Base-by-base conservation (phyloP, 2,113 vertebrate genomes). In the Microtus pennsylvanicus region DNA sequence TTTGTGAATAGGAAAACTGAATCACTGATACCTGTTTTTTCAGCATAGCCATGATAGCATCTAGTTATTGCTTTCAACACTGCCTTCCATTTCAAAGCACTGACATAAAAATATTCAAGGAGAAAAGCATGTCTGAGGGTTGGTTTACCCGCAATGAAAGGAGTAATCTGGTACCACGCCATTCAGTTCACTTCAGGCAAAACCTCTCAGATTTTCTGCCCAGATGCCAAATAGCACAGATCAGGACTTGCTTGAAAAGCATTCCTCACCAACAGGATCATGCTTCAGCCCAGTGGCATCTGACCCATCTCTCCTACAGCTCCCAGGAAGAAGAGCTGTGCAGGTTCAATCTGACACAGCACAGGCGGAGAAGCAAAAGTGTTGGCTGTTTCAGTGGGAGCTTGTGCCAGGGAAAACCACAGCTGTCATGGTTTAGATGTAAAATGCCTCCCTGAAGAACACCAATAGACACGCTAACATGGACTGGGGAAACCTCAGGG, bases 1-100 rank as follows among this genome's bases (percentile, higher is more conserved):
- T 77, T 89, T 97, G 77, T 28, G 90, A 91, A 95, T 89, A 91
- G 26, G 72, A 77, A 45, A 97, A 94, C 74, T 93, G 0, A 76
- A 89, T 88, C 55, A 47, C 0, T 35, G 11, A 17, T 33, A 92
- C 0, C 28, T 91, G 2, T 83, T 58, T 81, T 65, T 92, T 72
- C 3, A 0, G 50, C 19, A 61, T 67, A 83, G 65, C 12, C n/a
- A 65, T 0, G 1, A 35, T 38, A 42, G 9, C 47, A 33, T 50
- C 55, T 89, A 92, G 61, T 78, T 63, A n/a, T 8, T 35, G 76
- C 74, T 85, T 90, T 96, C 58, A 45, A 58, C n/a, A 70, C 87
- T 30, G 35, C 30, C 52, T 80, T 93, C 30, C 67, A 22, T 74
- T 96, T 52, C 52, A 92, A 95, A 74, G 52, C 8, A 47, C 6